Base-by-base conservation (phyloP, 1,140 invertebrate species). In the Drosophila sp. region DNA sequence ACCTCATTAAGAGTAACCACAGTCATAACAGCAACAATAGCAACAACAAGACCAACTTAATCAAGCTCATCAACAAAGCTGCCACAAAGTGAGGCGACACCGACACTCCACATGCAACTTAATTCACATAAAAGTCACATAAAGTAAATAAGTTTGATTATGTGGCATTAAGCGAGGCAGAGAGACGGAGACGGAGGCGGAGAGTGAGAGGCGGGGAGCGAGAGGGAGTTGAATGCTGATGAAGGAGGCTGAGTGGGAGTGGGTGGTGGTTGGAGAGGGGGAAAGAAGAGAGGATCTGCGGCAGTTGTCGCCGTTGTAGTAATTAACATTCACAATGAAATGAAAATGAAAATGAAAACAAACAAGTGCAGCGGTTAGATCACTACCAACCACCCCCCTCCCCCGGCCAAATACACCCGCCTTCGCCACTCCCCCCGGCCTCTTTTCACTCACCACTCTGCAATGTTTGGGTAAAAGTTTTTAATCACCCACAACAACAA, bases 81-180 rank as follows among this genome's bases (percentile, higher is more conserved):
- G 58, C 50, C 27, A 48, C 41, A 36, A 16, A 61, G 14, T 8
- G 46, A 61, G 21, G 43, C 40, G 13, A 46, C 21, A 32, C 50
- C 41, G n/a, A 27, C 38, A 18, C n/a, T 21, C 61, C 61, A 32
- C 57, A 54, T 67, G 69, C 43, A 67, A 65, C 48, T 78, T 76
- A 86, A 86, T 84, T 74, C 78, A 66, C 78, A 84, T 84, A 84
- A 86, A 84, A 84, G 80, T 84, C 81, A 78, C 78, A 84, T 78
- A 76, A 76, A 87, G 78, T 76, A 87, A 87, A 87, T 63, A 82
- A 78, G 78, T 87, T 82, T 87, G 75, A 86, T 81, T 87, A 82
- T 87, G 62, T 46, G 45, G 27, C 38, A 40, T 41, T 18, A 36
- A n/a, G n/a, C n/a, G n/a, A n/a, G 1, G 4, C 21, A 21, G 21